Percentiles rank a stretch among this genome's conserved stretches.
Evolutionary conservation across 1,140 invertebrate species (phyloP).

Genomic region (Philopotamus ludificatus): DNA sequence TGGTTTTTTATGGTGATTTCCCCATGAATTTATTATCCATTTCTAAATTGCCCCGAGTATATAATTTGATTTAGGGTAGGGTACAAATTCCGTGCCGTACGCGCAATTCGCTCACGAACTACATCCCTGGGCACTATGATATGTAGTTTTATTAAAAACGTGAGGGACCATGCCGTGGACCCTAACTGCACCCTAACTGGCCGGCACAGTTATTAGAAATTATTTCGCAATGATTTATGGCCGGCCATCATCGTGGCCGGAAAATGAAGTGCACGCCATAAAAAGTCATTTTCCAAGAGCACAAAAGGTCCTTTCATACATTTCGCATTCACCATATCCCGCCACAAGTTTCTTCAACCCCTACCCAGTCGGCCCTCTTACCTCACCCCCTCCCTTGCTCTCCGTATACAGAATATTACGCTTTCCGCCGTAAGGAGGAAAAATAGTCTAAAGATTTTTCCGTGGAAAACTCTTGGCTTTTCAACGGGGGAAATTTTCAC

Average conservation of each 20-base stretch:
- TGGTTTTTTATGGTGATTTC: neutral
- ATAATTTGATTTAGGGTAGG: neutral
- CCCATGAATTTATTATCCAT: neutral
- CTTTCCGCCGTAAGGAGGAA: conserved; percentile 15
- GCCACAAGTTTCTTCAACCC: conserved; percentile 15
- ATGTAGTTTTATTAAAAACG: neutral
- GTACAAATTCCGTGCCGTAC: too few relatives aligned
- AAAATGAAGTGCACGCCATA: conserved; percentile 26
- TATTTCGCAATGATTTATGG: conserved; percentile 18
- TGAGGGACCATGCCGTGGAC: too few relatives aligned
- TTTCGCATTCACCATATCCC: conserved; percentile 27
- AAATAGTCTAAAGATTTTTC: conserved; percentile 23
- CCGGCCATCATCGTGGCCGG: neutral
- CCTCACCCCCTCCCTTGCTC: neutral
- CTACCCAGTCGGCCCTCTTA: too few relatives aligned
- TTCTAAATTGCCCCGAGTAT: neutral
- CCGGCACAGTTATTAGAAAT: conserved; percentile 1
- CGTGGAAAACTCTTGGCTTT: conserved; percentile 8
- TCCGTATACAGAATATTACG: conserved; percentile 21
- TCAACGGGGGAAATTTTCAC: neutral
- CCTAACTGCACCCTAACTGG: neutral
- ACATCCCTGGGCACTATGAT: neutral
- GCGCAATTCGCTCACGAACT: conserved; percentile 3
- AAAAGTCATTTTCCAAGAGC: conserved; percentile 23
- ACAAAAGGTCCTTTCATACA: conserved; percentile 26